Percentiles rank a stretch among this genome's conserved stretches.
Evolutionary conservation across 2,888 invertebrate species (phyloP).

Genomic region (Aleiodes alternator): DNA sequence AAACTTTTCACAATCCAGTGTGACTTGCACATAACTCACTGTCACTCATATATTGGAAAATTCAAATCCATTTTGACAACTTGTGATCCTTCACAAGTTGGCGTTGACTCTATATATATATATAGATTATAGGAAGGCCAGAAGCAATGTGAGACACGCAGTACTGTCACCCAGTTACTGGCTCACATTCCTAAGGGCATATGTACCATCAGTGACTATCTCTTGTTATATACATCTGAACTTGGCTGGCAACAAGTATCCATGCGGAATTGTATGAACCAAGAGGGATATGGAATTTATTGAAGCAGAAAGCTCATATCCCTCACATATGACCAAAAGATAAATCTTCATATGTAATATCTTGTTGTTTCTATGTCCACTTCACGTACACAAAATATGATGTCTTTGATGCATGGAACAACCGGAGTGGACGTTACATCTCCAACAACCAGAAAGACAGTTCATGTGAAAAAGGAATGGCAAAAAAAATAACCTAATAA

Average conservation of each 20-base stretch:
- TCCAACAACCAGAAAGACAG: not conserved
- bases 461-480: not conserved
- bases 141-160: constrained; percentile 50
- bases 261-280: constrained; percentile 20
- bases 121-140: constrained; percentile 35
- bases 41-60: constrained; percentile 22
- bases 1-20: not conserved
- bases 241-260: constrained; percentile 30
- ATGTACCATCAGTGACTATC: not conserved
- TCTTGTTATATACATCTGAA: too few species aligned
- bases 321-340: not conserved
- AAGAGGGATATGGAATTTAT: constrained; percentile 18
- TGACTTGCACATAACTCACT: constrained; percentile 15
- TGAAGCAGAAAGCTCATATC: constrained; percentile 10
- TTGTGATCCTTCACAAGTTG: too few species aligned
- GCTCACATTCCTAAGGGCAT: constrained; percentile 36
- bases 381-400: too few species aligned
- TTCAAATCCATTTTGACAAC: constrained; percentile 17
- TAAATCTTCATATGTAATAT: constrained; percentile 2
- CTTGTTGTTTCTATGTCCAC: too few species aligned
- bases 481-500: not conserved
- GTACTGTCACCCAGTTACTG: constrained; percentile 46
- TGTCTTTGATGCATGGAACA: too few species aligned
- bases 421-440: too few species aligned
- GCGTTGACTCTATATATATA: not conserved